Evolutionary conservation across 1,140 invertebrate genomes (phyloP), one percentile per base, ranked within the genome.

Genomic region (Solenopsis fugax): DNA sequence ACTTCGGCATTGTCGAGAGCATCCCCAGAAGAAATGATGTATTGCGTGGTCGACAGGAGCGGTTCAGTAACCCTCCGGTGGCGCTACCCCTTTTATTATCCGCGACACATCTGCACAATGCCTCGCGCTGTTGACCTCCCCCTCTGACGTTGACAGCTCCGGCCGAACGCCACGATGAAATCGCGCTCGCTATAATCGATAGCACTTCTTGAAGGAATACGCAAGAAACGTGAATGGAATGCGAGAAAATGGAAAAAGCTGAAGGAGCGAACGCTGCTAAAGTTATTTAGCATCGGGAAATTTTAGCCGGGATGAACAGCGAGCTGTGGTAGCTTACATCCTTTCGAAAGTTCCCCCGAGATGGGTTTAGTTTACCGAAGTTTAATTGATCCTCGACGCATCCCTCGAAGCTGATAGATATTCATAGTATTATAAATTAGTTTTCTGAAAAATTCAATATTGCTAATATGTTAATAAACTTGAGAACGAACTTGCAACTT

Each of bases 31-130:
- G 71, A 88, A 78, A 80, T 80, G 85, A 86, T 60, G 77, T 86
- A 86, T 86, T 81, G 78, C 76, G 41, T 37, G 29, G 58, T 75
- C 62, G 52, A 60, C 41, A 77, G 29, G 48, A 21, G 54, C 58
- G 48, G 89, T 90, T 90, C 89, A 88, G 64, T 82, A 90, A 90
- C 89, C 89, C 76, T 86, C 58, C 72, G 62, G 64, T 71, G 81
- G 85, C 76, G 76, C 76, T 78, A 90, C 89, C 82, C 89, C 89
- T 91, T 88, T 91, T 91, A 91, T 91, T 91, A 90, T 90, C 86
- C 87, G 72, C 81, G 86, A 90, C 86, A 88, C 77, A 81, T 90
- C 71, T 62, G 81, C 65, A 88, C 77, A 90, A 89, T 78, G 67
- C 75, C 81, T 60, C 64, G 71, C 45, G 86, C 75, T 87, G 85